phyloP scores from a whole-genome alignment of 2,797 vertebrate species.

The Rhyacichthys aspro region DNA sequence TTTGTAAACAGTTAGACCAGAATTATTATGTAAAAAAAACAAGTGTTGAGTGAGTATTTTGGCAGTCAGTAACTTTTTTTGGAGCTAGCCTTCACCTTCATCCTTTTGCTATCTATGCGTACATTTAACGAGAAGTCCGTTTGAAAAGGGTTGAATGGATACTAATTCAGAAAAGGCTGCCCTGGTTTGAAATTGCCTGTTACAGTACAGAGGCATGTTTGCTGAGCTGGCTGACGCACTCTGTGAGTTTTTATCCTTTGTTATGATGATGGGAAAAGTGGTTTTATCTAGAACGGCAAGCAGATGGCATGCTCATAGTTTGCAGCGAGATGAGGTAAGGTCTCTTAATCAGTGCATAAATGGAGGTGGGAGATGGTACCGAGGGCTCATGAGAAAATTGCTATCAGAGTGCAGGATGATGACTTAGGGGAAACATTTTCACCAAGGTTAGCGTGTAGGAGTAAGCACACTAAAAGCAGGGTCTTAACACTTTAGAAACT shows the following conservation, averaged over 20 bases:
- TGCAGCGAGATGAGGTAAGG: constrained; percentile 40
- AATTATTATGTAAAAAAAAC: too few species aligned
- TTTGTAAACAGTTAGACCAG: too few species aligned
- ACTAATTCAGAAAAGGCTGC: constrained; percentile 10
- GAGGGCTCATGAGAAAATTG: constrained; percentile 58
- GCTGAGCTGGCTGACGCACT: constrained; percentile 34
- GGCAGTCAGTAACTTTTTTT: too few species aligned
- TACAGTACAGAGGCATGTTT: constrained; percentile 8
- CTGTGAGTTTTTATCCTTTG: constrained; percentile 47
- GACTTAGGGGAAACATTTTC: constrained; percentile 42
- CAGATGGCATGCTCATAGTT: constrained; percentile 60
- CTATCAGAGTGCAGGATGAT: constrained; percentile 47
- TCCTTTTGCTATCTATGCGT: too few species aligned
- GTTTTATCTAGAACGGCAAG: constrained; percentile 43
- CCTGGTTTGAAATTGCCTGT: constrained; percentile 11
- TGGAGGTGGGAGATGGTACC: constrained; percentile 50
- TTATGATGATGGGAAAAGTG: constrained; percentile 43
- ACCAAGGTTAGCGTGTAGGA: constrained; percentile 42
- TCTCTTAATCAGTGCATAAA: constrained; percentile 63
- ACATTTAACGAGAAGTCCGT: too few species aligned
- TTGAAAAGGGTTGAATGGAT: background rate
- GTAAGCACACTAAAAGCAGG: background rate
- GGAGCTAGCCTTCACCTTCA: too few species aligned
- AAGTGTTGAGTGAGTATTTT: too few species aligned
- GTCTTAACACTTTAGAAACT: background rate